Percentiles rank a stretch among this genome's conserved stretches.
Evolutionary conservation across 2,888 invertebrate genomes (phyloP).

Genomic region (Leptinotarsa tumamoca): DNA sequence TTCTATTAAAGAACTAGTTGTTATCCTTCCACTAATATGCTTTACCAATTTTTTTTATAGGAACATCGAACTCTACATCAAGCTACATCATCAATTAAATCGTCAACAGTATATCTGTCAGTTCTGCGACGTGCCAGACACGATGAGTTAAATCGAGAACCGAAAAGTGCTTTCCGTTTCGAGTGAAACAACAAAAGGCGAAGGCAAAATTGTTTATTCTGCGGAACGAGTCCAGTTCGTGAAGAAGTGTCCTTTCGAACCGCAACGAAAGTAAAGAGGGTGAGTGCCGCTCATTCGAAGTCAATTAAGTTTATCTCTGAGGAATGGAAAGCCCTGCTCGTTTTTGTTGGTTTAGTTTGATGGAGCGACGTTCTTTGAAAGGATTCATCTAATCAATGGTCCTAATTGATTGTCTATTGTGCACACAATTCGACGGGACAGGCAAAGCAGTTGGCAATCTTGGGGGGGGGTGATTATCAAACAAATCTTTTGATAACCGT

Average conservation of each 20-base stretch:
- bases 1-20: no score
- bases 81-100: neutral
- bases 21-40: no score
- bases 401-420: constrained; percentile 5
- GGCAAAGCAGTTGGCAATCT: neutral
- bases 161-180: neutral
- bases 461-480: neutral
- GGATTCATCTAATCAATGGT: constrained; percentile 10
- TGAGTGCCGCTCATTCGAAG: constrained; percentile 3
- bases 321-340: neutral
- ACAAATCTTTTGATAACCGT: neutral
- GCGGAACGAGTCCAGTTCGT: neutral
- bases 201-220: neutral
- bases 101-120: neutral
- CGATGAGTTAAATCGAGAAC: neutral
- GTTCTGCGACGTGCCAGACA: neutral
- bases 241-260: neutral
- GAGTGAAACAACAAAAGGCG: neutral
- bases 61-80: no score
- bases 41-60: no score
- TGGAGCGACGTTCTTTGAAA: neutral
- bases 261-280: constrained; percentile 11
- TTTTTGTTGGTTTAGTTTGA: constrained; percentile 7
- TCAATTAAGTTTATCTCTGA: constrained; percentile 12
- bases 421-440: neutral